Evolutionary conservation across 2,888 invertebrate species (phyloP).

Genomic region (Empis stercorea): DNA sequence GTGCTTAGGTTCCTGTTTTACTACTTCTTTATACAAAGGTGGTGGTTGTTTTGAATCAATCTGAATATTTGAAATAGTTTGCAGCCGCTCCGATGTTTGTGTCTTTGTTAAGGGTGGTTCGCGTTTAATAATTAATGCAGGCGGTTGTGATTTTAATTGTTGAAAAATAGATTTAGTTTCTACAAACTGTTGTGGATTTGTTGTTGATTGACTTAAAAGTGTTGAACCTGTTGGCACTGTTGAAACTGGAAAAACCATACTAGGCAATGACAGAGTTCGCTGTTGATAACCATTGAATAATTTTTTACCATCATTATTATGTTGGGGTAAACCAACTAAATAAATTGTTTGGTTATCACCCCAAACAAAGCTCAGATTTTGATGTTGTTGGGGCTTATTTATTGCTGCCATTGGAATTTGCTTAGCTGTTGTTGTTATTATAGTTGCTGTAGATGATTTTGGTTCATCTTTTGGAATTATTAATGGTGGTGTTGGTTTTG

Average conservation of each 20-base stretch:
- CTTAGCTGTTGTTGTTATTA: constrained; percentile 5
- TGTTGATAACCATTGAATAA: constrained; percentile 39
- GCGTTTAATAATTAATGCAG: constrained; percentile 6
- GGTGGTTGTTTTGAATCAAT: constrained; percentile 43
- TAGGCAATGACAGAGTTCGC: constrained; percentile 44
- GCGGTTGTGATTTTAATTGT: too few relatives aligned
- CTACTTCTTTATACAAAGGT: constrained; percentile 61
- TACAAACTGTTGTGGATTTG: constrained; percentile 15
- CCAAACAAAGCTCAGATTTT: constrained; percentile 46
- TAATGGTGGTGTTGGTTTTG: constrained; percentile 39
- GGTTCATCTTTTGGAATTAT: constrained; percentile 40
- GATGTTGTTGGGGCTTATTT: neutral
- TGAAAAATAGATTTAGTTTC: constrained; percentile 11
- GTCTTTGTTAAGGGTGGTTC: constrained; percentile 11
- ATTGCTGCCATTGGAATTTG: constrained; percentile 8
- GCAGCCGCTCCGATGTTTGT: constrained; percentile 22
- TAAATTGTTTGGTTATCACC: constrained; percentile 46
- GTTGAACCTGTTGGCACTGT: constrained; percentile 26
- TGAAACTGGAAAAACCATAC: constrained; percentile 40
- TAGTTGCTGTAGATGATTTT: constrained; percentile 39
- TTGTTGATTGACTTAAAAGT: constrained; percentile 27
- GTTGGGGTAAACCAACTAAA: constrained; percentile 39
- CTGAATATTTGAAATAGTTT: constrained; percentile 24
- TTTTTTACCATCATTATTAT: constrained; percentile 32
- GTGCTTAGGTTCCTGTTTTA: constrained; percentile 33